A percentile compares a stretch with the other conserved stretches of the same genome.
phyloP scores from a whole-genome alignment of 2,888 invertebrate species.

The Morpho deidamia region DNA sequence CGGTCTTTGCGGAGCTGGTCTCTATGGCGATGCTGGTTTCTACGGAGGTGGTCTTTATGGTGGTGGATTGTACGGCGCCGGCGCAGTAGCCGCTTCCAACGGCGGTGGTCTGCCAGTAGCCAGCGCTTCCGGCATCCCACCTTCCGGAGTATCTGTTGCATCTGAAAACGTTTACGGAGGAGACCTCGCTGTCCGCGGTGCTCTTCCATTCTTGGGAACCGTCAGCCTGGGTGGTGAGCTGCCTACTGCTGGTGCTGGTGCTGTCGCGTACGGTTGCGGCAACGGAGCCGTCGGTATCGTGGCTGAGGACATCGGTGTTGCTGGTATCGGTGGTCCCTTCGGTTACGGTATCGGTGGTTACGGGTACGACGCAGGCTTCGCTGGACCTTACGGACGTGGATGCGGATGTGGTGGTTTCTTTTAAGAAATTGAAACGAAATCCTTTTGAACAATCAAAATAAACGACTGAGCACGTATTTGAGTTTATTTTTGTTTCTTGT shows the following conservation, averaged over 20 bases:
- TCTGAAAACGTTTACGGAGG: conserved; percentile 39
- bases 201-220: conserved; percentile 34
- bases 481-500: no score
- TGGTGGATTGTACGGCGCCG: not conserved
- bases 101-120: conserved; percentile 28
- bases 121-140: conserved; percentile 34
- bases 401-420: not conserved
- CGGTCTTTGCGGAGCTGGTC: not conserved
- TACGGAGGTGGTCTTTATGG: conserved; percentile 21
- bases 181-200: conserved; percentile 26
- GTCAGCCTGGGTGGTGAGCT: conserved; percentile 31
- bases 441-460: no score
- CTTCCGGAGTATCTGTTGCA: conserved; percentile 33
- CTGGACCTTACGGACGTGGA: not conserved
- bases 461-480: no score
- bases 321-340: conserved; percentile 23
- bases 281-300: conserved; percentile 28
- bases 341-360: conserved; percentile 27
- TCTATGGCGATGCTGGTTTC: conserved; percentile 4
- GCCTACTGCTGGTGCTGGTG: conserved; percentile 31
- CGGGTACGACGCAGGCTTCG: no score
- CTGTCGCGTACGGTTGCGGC: conserved; percentile 32
- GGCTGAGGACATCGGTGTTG: conserved; percentile 20
- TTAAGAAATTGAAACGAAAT: no score
- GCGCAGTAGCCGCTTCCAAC: conserved; percentile 4